These are phyloP conservation scores for Microcebus jonahi DNA, from an alignment of 2,113 vertebrate species.

Conservation along the genomic window DNA sequence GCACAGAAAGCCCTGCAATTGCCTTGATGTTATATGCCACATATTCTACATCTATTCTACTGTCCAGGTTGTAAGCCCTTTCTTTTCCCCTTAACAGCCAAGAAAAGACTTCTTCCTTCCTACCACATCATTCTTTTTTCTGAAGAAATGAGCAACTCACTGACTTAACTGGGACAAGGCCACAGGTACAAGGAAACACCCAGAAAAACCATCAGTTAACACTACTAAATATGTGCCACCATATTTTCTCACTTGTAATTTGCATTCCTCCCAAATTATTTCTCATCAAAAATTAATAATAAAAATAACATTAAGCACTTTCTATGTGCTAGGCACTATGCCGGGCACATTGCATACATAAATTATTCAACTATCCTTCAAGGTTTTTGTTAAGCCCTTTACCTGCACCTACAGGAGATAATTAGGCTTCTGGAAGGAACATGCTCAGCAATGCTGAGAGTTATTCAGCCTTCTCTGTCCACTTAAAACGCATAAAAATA, in stretches of 20 bases:
- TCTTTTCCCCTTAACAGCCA: neutral
- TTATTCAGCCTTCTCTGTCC: neutral
- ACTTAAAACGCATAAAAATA: conserved; percentile 32
- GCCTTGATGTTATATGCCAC: neutral
- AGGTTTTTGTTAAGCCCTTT: neutral
- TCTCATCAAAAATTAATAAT: conserved; percentile 38
- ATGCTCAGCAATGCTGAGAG: neutral
- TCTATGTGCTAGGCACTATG: neutral
- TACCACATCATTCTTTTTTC: neutral
- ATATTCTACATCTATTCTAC: neutral
- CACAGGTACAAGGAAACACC: neutral
- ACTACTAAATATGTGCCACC: neutral
- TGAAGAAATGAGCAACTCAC: neutral
- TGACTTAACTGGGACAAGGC: neutral
- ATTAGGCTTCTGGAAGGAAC: neutral
- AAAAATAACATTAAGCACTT: neutral
- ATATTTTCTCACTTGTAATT: neutral
- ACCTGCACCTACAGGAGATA: neutral
- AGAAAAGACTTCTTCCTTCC: neutral
- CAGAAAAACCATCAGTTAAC: neutral
- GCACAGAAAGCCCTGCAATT: neutral
- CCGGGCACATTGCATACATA: neutral
- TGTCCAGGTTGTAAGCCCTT: neutral
- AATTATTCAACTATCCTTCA: neutral
- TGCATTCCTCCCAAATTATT: neutral